Evolutionary conservation across 2,797 vertebrate genomes (phyloP).

Genomic region (Balearica regulorum): DNA sequence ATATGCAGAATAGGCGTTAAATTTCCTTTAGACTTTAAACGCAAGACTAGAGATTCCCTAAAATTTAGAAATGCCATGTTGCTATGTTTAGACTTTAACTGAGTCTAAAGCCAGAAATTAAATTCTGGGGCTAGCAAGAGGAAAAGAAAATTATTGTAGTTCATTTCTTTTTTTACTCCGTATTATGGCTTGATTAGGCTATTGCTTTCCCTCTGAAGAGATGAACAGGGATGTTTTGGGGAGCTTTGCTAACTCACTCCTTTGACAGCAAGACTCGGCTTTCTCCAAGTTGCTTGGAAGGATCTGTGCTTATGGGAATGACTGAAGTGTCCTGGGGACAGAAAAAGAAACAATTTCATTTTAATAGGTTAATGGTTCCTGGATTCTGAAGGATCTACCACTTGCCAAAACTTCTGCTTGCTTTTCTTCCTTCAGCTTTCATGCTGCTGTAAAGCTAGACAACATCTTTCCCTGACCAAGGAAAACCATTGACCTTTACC

Average conservation of each 20-base stretch:
- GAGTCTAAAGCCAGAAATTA: background rate
- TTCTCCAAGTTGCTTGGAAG: background rate
- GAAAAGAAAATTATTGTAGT: background rate
- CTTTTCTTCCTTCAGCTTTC: constrained; percentile 33
- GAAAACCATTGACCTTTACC: constrained; percentile 52
- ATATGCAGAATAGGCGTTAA: background rate
- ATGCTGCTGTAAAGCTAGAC: constrained; percentile 1
- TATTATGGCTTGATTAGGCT: background rate
- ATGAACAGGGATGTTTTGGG: background rate
- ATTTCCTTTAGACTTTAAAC: background rate
- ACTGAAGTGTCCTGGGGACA: constrained; percentile 14
- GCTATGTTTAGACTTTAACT: background rate
- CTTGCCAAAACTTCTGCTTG: constrained; percentile 40
- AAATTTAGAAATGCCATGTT: background rate
- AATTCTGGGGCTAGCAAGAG: background rate
- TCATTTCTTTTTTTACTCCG: background rate
- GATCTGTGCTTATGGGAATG: background rate
- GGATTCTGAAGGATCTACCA: background rate
- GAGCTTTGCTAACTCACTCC: background rate
- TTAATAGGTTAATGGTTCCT: constrained; percentile 38
- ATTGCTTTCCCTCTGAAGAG: background rate
- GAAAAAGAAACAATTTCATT: constrained; percentile 37
- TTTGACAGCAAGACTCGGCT: background rate
- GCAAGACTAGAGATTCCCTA: background rate
- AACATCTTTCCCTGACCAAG: constrained; percentile 11